Evolutionary conservation across 1,140 invertebrate genomes (phyloP).

Genomic region (Polyergus mexicanus): DNA sequence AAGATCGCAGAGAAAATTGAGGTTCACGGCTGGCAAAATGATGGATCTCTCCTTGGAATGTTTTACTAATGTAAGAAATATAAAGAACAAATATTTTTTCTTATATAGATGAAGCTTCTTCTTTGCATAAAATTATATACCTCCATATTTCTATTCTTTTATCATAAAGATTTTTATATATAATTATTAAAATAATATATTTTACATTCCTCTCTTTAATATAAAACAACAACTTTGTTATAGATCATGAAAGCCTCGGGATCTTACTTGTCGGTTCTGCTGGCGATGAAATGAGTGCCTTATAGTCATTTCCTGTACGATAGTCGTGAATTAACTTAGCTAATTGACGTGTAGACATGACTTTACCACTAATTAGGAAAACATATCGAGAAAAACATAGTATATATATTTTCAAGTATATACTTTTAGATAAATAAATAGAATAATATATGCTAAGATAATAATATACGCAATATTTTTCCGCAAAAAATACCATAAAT

Average conservation of each 20-base stretch:
- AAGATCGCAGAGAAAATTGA: conserved; percentile 58
- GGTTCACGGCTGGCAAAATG: conserved; percentile 63
- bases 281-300: conserved; percentile 51
- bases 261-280: conserved; percentile 66
- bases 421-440: neutral
- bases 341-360: neutral
- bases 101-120: neutral
- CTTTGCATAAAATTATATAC: too few species aligned
- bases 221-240: neutral
- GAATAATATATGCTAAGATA: neutral
- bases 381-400: neutral
- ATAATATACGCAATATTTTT: neutral
- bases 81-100: neutral
- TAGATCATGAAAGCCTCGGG: conserved; percentile 69
- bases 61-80: conserved; percentile 62
- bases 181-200: neutral
- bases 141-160: neutral
- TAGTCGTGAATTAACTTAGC: neutral
- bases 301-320: neutral
- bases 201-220: neutral
- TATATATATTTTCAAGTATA: conserved; percentile 22
- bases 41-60: conserved; percentile 61
- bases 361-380: neutral
- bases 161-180: neutral
- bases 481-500: neutral